Evolutionary conservation across 2,888 invertebrate species (phyloP), one percentile per base, ranked within the genome.

Genomic region (Zhengitettix transpicula): DNA sequence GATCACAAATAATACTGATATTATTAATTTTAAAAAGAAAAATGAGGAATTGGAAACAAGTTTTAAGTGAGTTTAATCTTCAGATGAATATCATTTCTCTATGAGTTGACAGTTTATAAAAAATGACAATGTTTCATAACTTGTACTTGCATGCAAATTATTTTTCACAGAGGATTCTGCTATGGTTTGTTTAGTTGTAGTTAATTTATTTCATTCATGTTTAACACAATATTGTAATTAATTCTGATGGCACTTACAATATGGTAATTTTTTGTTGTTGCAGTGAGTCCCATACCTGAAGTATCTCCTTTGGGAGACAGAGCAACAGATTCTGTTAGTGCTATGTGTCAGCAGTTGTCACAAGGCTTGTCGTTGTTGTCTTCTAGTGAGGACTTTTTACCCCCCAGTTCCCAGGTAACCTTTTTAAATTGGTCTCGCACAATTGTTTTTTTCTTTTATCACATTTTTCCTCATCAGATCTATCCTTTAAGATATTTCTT

Each of bases 201-300:
- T n/a, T n/a, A n/a, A n/a, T n/a, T n/a, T n/a, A n/a, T n/a, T n/a
- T n/a, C n/a, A n/a, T n/a, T n/a, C n/a, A n/a, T n/a, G n/a, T n/a
- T n/a, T n/a, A n/a, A n/a, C n/a, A n/a, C n/a, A n/a, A n/a, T n/a
- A n/a, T n/a, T n/a, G 28, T 2, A 28, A 28, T 28, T 28, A 28
- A 28, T 28, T 28, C 7, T 28, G 28, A 28, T 28, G 28, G 7
- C 28, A n/a, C n/a, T n/a, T 55, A 40, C 41, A 55, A 40, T n/a
- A 40, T 14, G 9, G 28, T 7, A 1, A 40, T 8, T 60, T 60
- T 40, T 54, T 42, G n/a, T 61, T 52, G 55, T 75, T 67, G 69
- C 78, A 75, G 87, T 87, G 63, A 85, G 87, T 67, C 85, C 88
- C 52, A 88, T 89, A 70, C 85, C 86, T 16, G 89, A 89, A 74